A percentile compares a stretch with the other conserved stretches of the same genome.
Evolutionary conservation across 2,888 invertebrate species (phyloP).

Genomic region (Sminthurinus aureus): DNA sequence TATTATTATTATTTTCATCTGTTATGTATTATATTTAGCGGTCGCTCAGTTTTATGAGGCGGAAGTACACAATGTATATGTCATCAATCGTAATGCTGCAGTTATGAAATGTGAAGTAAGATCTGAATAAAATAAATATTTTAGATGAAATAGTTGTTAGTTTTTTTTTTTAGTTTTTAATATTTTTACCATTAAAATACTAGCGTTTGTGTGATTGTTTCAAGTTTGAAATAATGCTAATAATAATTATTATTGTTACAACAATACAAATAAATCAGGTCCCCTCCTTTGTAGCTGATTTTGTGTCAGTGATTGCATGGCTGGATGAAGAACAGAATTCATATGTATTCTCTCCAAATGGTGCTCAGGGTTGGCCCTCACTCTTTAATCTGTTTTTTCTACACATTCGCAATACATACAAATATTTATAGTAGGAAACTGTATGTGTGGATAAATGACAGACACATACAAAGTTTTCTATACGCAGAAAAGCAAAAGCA

Average conservation of each 20-base stretch:
- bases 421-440: too few relatives aligned
- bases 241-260: not conserved
- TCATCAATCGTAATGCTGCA: slow-evolving; percentile 64
- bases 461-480: not conserved
- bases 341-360: slow-evolving; percentile 37
- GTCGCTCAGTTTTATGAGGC: slow-evolving; percentile 89
- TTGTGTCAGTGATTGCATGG: slow-evolving; percentile 64
- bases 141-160: not conserved
- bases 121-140: not conserved
- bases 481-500: slow-evolving; percentile 18
- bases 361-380: slow-evolving; percentile 26
- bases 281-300: slow-evolving; percentile 65
- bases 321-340: slow-evolving; percentile 63
- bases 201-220: not conserved
- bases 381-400: too few relatives aligned
- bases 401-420: too few relatives aligned
- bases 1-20: not conserved
- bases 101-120: slow-evolving; percentile 64
- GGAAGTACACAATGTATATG: slow-evolving; percentile 82
- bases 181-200: not conserved
- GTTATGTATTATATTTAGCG: slow-evolving; percentile 68
- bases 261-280: not conserved
- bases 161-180: not conserved
- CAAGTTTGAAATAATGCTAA: not conserved
- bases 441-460: not conserved